Conservation (phyloP, 2,888 invertebrate species). For the Drosophila flavopinicola region DNA sequence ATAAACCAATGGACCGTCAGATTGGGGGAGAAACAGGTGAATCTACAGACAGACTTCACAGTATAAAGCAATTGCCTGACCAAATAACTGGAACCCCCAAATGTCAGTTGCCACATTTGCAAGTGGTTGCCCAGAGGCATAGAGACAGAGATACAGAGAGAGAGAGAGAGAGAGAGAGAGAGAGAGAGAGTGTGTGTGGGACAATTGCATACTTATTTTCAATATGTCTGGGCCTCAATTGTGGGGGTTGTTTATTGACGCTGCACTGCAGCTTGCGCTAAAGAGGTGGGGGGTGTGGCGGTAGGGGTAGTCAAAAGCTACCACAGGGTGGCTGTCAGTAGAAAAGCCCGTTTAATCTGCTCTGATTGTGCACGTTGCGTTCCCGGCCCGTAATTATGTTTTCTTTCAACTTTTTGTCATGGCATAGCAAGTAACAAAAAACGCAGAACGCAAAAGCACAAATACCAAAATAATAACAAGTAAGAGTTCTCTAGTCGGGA, state of each 20-base stretch:
- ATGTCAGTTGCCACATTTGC: conserved; percentile 25
- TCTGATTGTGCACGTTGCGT: conserved; percentile 43
- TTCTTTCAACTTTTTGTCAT: conserved; percentile 45
- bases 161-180: not conserved
- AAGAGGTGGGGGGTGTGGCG: not conserved
- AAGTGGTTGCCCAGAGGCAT: conserved; percentile 11
- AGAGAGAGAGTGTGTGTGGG: conserved; percentile 10
- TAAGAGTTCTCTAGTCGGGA: too few relatives aligned
- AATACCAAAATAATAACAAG: conserved; percentile 9
- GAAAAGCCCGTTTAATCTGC: conserved; percentile 50
- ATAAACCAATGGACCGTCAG: conserved; percentile 2
- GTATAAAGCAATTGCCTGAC: conserved; percentile 8
- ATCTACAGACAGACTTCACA: not conserved
- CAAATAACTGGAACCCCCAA: not conserved
- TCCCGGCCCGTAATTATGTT: conserved; percentile 50
- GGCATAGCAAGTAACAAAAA: conserved; percentile 13
- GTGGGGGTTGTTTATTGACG: conserved; percentile 40
- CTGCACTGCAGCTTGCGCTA: conserved; percentile 41
- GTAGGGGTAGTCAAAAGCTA: not conserved
- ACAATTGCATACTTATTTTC: conserved; percentile 45
- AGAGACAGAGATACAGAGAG: too few relatives aligned
- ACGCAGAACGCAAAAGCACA: too few relatives aligned
- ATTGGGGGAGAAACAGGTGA: conserved; percentile 14
- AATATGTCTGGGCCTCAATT: conserved; percentile 34
- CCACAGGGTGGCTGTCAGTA: conserved; percentile 42